Evolutionary conservation across 2,888 invertebrate genomes (phyloP), one percentile per base, ranked within the genome.

Genomic region (Plagodis dolabraria): DNA sequence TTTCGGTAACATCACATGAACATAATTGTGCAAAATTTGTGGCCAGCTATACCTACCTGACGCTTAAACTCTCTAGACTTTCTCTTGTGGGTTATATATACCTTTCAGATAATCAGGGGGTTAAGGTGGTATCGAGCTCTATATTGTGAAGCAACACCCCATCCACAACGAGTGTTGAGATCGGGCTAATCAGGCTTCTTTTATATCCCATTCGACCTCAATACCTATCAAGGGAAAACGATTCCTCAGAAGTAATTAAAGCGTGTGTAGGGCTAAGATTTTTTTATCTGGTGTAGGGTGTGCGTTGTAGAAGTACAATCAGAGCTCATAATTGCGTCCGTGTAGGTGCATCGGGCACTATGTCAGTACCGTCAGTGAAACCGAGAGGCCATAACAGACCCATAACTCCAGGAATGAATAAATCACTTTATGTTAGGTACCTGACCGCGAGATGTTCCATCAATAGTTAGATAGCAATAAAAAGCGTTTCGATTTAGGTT

Each of bases 221-320:
- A 44, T 11, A 36, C 22, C 22, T 54, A 55, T 53, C 35, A 67
- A 75, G 74, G 74, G 75, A 76, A 76, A 77, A 69, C 63, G 46
- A 64, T 69, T 74, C 65, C 63, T 69, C 60, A 66, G 67, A 76
- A 75, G 71, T 74, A 71, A 45, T 33, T 33, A 33, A 6, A n/a
- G 7, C 8, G 40, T 40, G 5, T 40, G 40, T 40, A 12, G 5
- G 9, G 9, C 6, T 12, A 66, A n/a, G n/a, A n/a, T n/a, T n/a
- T n/a, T n/a, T n/a, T n/a, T n/a, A n/a, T n/a, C n/a, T n/a, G n/a
- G n/a, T n/a, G n/a, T 50, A 62, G 34, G 44, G 51, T 62, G 58
- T 69, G 74, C 67, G 67, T 65, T 57, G 56, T 73, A 72, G 78
- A 71, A 67, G 72, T 65, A 65, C 67, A 77, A 80, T 78, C 74